Percentiles rank a stretch among this genome's conserved stretches.
phyloP scores from a whole-genome alignment of 2,888 invertebrate species.

The Bombylius discolor region DNA sequence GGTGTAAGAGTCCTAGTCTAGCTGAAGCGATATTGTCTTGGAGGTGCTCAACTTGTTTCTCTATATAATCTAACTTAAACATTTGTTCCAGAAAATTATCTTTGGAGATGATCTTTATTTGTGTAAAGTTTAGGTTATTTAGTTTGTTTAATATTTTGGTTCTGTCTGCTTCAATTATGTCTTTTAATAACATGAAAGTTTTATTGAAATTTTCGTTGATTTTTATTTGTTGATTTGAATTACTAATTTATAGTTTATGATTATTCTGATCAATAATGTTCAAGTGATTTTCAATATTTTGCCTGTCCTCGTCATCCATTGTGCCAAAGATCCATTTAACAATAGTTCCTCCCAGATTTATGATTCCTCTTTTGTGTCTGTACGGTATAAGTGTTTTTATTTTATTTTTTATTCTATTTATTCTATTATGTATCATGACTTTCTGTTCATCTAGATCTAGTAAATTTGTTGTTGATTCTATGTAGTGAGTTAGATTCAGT shows the following conservation, averaged over 20 bases:
- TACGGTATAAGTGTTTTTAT: constrained; percentile 4
- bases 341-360: constrained; percentile 8
- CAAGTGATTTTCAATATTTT: constrained; percentile 11
- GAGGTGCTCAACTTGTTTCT: no score
- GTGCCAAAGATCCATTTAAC: constrained; percentile 11
- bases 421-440: not conserved
- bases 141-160: no score
- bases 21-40: no score
- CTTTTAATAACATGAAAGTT: no score
- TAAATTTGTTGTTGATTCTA: not conserved
- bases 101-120: no score
- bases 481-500: constrained; percentile 4
- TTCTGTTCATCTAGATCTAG: not conserved
- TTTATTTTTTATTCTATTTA: not conserved
- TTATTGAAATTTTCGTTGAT: not conserved
- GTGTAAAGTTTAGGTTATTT: no score
- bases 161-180: no score
- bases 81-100: no score
- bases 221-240: not conserved
- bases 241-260: constrained; percentile 4
- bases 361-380: constrained; percentile 9
- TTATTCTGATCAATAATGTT: constrained; percentile 8
- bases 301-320: constrained; percentile 11
- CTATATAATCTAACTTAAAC: no score
- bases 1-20: no score